These are phyloP conservation scores for Cephus nigrinus DNA, from an alignment of 2,888 invertebrate genomes.

Conservation along the genomic window DNA sequence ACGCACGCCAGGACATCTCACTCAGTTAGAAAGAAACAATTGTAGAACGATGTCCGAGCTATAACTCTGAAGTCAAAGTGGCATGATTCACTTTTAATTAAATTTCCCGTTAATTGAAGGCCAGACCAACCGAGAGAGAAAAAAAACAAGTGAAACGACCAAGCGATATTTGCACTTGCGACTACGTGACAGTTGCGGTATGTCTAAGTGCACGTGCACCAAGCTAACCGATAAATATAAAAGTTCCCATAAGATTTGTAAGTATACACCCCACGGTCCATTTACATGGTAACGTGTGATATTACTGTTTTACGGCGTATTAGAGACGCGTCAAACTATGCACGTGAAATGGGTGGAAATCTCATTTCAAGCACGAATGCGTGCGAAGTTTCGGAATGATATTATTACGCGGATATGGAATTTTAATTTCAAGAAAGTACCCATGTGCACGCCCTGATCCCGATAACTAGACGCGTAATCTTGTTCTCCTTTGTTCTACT, in stretches of 20 bases:
- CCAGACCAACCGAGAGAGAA: neutral
- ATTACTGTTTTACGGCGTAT: too few relatives aligned
- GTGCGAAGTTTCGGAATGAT: too few relatives aligned
- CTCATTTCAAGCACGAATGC: too few relatives aligned
- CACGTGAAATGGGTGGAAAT: too few relatives aligned
- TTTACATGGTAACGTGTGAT: too few relatives aligned
- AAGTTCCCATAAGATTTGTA: too few relatives aligned
- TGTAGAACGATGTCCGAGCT: neutral
- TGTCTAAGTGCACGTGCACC: neutral
- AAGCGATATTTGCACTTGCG: neutral
- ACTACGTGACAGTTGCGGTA: too few relatives aligned
- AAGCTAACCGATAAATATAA: neutral
- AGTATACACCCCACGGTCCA: too few relatives aligned
- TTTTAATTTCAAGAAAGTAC: too few relatives aligned
- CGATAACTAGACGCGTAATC: neutral
- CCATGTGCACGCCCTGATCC: neutral
- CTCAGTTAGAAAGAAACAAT: neutral
- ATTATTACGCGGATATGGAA: too few relatives aligned
- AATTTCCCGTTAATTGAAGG: neutral
- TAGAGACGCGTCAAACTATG: too few relatives aligned
- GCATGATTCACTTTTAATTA: neutral
- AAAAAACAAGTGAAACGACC: neutral
- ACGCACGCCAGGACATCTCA: neutral
- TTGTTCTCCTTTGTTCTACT: neutral
- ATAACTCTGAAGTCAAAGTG: neutral